Evolutionary conservation across 2,888 invertebrate species (phyloP).

Genomic region (Idaea biselata): DNA sequence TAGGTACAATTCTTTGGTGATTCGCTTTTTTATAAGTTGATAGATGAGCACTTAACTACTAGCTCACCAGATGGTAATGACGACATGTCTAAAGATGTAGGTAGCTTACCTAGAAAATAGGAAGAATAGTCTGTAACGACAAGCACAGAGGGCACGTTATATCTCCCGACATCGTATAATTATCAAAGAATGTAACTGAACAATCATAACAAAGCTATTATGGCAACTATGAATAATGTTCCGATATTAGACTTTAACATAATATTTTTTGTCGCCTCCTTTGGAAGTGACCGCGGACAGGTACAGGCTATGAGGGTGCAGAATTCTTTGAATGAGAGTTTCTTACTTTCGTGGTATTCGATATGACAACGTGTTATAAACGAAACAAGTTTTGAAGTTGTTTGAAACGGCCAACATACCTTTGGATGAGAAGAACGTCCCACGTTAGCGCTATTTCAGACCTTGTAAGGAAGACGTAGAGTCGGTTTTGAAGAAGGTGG

Average conservation of each 20-base stretch:
- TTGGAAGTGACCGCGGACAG: slow-evolving; percentile 77
- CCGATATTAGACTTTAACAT: slow-evolving; percentile 76
- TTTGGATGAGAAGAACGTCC: slow-evolving; percentile 32
- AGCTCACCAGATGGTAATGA: no score
- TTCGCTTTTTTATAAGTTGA: no score
- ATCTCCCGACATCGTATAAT: slow-evolving; percentile 48
- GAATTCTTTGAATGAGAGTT: slow-evolving; percentile 77
- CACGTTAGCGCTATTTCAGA: slow-evolving; percentile 21
- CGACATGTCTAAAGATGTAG: no score
- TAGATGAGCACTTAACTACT: no score
- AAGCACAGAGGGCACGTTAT: slow-evolving; percentile 49
- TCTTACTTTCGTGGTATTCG: slow-evolving; percentile 26
- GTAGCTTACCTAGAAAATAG: not conserved
- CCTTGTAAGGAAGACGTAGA: slow-evolving; percentile 33
- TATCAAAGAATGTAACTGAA: slow-evolving; percentile 65
- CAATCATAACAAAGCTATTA: slow-evolving; percentile 79
- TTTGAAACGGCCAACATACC: slow-evolving; percentile 20
- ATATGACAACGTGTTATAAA: slow-evolving; percentile 30
- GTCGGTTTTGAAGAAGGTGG: slow-evolving; percentile 33
- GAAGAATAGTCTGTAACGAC: slow-evolving; percentile 36
- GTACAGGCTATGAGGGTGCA: slow-evolving; percentile 78
- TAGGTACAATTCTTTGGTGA: no score
- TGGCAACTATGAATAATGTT: slow-evolving; percentile 73
- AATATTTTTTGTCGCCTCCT: slow-evolving; percentile 74
- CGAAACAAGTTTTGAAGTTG: slow-evolving; percentile 29